Evolutionary conservation across 2,888 invertebrate genomes (phyloP).

Genomic region (Scaptomyza reducta): DNA sequence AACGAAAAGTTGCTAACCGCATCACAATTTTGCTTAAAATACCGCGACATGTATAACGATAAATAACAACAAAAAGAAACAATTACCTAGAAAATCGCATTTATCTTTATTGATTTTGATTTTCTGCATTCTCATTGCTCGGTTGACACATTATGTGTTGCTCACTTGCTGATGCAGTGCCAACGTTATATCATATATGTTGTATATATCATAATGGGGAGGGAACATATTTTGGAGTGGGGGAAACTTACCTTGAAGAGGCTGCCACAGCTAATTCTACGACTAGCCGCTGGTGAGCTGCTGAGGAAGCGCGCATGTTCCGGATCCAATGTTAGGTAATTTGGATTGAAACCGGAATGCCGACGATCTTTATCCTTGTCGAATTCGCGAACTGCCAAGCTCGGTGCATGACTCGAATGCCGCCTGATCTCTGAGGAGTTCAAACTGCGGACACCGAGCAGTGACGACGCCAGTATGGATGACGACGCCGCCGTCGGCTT

Average conservation of each 20-base stretch:
- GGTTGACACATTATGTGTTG: constrained; percentile 54
- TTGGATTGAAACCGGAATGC: constrained; percentile 86
- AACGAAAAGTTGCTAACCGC: constrained; percentile 25
- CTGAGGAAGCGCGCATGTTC: constrained; percentile 88
- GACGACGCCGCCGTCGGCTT: constrained; percentile 83
- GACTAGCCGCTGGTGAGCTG: constrained; percentile 92
- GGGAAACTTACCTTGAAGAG: constrained; percentile 88
- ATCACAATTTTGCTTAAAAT: neutral
- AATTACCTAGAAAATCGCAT: constrained; percentile 64
- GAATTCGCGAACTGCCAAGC: constrained; percentile 85
- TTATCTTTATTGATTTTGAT: constrained; percentile 41
- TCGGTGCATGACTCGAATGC: constrained; percentile 84
- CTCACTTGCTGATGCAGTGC: constrained; percentile 61
- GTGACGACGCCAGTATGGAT: constrained; percentile 81
- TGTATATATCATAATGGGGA: constrained; percentile 13
- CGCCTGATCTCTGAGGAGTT: constrained; percentile 83
- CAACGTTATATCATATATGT: constrained; percentile 49
- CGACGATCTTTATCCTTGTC: constrained; percentile 84
- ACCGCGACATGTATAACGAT: constrained; percentile 6
- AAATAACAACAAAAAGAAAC: constrained; percentile 25
- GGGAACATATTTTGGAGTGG: constrained; percentile 29
- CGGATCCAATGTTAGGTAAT: constrained; percentile 87
- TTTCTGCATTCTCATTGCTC: constrained; percentile 65
- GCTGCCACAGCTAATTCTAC: constrained; percentile 96
- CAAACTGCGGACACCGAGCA: constrained; percentile 80